Conservation (phyloP, 2,888 invertebrate genomes). For the Meliscaeva auricollis region DNA sequence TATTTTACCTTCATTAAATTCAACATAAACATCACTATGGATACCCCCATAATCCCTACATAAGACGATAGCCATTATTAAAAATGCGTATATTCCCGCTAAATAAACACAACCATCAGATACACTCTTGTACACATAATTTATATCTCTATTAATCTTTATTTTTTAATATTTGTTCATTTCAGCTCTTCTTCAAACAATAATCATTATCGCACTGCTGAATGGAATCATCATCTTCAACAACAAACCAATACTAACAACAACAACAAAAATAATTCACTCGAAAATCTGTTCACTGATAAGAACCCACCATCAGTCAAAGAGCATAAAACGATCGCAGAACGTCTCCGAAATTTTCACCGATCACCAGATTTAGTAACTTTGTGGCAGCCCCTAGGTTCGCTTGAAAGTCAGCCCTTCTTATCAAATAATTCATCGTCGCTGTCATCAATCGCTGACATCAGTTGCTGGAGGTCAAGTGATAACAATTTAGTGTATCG, state of each 20-base stretch:
- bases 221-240: slow-evolving; percentile 19
- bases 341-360: slow-evolving; percentile 66
- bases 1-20: too few relatives aligned
- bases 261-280: slow-evolving; percentile 46
- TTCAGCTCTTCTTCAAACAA: slow-evolving; percentile 69
- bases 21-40: not conserved
- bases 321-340: slow-evolving; percentile 61
- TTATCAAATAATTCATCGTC: slow-evolving; percentile 33
- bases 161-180: slow-evolving; percentile 42
- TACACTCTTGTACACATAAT: not conserved
- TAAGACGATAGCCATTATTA: not conserved
- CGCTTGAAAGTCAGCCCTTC: slow-evolving; percentile 50
- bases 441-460: slow-evolving; percentile 29
- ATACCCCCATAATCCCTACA: not conserved
- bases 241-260: slow-evolving; percentile 46
- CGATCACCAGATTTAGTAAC: slow-evolving; percentile 65
- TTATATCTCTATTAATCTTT: slow-evolving; percentile 29
- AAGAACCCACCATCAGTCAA: slow-evolving; percentile 47
- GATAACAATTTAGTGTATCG: slow-evolving; percentile 43
- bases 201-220: slow-evolving; percentile 29
- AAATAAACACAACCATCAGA: not conserved
- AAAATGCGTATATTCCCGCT: not conserved
- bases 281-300: slow-evolving; percentile 52
- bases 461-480: slow-evolving; percentile 51
- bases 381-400: slow-evolving; percentile 57